A percentile compares a stretch with the other conserved stretches of the same genome.
phyloP scores from a whole-genome alignment of 2,113 vertebrate species.

The Oreocharis arfaki region DNA sequence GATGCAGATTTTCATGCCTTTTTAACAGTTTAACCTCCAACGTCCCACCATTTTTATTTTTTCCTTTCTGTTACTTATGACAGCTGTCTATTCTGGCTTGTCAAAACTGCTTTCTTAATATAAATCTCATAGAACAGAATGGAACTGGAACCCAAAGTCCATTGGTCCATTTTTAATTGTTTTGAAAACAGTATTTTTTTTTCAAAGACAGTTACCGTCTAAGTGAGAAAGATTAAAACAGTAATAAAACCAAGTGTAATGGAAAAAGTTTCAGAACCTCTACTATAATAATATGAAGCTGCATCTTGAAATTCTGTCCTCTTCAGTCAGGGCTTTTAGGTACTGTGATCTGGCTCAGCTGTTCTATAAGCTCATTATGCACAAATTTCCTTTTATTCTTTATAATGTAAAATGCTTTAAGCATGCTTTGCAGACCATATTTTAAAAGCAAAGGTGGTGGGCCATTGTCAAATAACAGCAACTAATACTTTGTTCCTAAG shows the following conservation, averaged over 20 bases:
- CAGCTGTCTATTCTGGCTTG: background rate
- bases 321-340: background rate
- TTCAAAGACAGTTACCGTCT: background rate
- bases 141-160: background rate
- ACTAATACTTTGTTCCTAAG: background rate
- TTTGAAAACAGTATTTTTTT: background rate
- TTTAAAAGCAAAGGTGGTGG: background rate
- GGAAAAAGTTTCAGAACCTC: background rate
- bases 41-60: background rate
- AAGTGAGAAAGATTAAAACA: background rate
- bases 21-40: background rate
- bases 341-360: background rate
- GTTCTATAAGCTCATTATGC: background rate
- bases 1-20: background rate
- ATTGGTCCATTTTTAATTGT: background rate
- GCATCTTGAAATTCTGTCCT: background rate
- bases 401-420: background rate
- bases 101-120: background rate
- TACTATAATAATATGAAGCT: background rate
- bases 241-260: background rate
- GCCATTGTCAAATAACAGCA: background rate
- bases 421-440: background rate
- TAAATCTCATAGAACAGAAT: background rate
- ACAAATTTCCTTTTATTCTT: background rate
- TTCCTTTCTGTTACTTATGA: background rate